Evolutionary conservation across 1,140 invertebrate species (phyloP).

Genomic region (Sinonovacula constricta): DNA sequence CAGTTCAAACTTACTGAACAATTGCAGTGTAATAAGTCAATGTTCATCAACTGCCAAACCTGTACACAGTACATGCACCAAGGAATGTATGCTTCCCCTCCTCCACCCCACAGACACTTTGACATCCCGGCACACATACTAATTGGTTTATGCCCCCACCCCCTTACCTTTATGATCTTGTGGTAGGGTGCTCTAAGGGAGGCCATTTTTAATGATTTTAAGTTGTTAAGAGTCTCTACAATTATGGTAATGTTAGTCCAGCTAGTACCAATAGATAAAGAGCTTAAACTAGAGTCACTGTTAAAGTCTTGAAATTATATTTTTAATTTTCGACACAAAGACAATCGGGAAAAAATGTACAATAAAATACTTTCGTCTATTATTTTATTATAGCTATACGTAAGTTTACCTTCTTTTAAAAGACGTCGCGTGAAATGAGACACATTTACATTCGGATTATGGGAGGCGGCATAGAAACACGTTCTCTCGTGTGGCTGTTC

Average conservation of each 20-base stretch:
- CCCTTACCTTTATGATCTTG: too few species aligned
- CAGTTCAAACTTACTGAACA: neutral
- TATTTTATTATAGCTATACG: neutral
- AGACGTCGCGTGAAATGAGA: conserved; percentile 7
- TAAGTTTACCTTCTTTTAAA: conserved; percentile 29
- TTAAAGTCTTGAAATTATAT: neutral
- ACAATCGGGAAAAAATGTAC: neutral
- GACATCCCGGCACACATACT: too few species aligned
- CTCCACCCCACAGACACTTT: too few species aligned
- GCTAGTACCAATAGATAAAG: neutral
- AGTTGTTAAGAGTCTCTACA: neutral
- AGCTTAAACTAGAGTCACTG: neutral
- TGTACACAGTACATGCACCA: too few species aligned
- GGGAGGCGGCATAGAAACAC: conserved; percentile 42
- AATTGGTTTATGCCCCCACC: too few species aligned
- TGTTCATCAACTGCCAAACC: neutral
- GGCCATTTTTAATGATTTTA: too few species aligned
- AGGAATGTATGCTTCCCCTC: too few species aligned
- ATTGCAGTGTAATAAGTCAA: neutral
- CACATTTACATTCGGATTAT: conserved; percentile 30
- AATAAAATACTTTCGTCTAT: neutral
- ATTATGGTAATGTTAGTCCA: too few species aligned
- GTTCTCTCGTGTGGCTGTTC: conserved; percentile 29
- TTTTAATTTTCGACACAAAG: neutral
- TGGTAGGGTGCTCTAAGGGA: too few species aligned